Percentiles rank a stretch among this genome's conserved stretches.
phyloP scores from a whole-genome alignment of 1,140 invertebrate genomes.

The Tetranychus cinnabarinus region DNA sequence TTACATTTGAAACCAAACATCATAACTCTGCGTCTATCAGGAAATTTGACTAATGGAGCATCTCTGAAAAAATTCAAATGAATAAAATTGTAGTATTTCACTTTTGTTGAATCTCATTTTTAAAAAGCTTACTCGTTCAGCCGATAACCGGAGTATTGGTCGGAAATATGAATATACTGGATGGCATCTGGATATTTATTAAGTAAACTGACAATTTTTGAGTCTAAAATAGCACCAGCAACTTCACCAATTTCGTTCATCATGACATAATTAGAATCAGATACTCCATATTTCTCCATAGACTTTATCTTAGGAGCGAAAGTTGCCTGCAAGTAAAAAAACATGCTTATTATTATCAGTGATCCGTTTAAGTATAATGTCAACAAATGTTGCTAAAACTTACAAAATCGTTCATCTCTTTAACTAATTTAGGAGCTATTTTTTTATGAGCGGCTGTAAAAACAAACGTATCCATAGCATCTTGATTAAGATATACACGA shows the following conservation, averaged over 20 bases:
- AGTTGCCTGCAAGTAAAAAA: constrained; percentile 34
- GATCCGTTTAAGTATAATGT: too few species aligned
- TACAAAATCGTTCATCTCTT: constrained; percentile 84
- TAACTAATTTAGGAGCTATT: constrained; percentile 49
- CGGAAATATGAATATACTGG: constrained; percentile 91
- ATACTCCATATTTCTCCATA: constrained; percentile 58
- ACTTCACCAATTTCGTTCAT: constrained; percentile 77
- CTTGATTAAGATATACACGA: constrained; percentile 59
- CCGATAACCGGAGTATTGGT: constrained; percentile 74
- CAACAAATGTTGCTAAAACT: constrained; percentile 15
- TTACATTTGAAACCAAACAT: constrained; percentile 52
- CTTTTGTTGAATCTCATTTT: not conserved
- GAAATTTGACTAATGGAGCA: constrained; percentile 28
- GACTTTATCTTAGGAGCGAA: constrained; percentile 77
- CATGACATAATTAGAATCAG: constrained; percentile 41
- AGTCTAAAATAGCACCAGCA: constrained; percentile 51
- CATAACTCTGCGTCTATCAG: constrained; percentile 51
- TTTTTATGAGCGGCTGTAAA: constrained; percentile 76
- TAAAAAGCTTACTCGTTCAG: constrained; percentile 47
- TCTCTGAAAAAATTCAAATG: constrained; percentile 24
- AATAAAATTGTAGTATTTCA: not conserved
- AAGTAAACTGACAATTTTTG: constrained; percentile 48
- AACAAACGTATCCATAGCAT: constrained; percentile 82
- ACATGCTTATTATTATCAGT: not conserved
- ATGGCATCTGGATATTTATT: constrained; percentile 61